Conservation (phyloP, 2,888 invertebrate genomes). For the Zelleria hepariella region DNA sequence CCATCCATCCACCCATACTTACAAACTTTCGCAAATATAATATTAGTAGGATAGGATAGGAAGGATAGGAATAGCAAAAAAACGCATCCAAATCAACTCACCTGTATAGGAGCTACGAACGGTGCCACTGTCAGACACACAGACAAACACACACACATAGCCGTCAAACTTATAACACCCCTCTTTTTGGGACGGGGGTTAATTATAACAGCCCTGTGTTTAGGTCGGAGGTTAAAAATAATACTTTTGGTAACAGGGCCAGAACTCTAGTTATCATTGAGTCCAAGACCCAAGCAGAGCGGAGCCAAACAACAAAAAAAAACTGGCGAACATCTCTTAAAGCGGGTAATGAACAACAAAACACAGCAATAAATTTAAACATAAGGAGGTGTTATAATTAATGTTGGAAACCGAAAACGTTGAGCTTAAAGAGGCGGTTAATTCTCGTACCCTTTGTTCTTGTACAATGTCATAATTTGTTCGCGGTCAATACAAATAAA, state of each 20-base stretch:
- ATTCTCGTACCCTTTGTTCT: constrained; percentile 51
- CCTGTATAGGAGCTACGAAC: no score
- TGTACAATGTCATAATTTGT: constrained; percentile 51
- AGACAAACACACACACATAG: no score
- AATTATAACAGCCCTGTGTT: no score
- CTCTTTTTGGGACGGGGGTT: no score
- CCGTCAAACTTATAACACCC: no score
- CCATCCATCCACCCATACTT: no score
- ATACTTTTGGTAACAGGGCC: constrained; percentile 13
- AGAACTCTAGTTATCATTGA: neutral
- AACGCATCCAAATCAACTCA: no score
- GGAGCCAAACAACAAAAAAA: constrained; percentile 2
- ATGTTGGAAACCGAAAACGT: constrained; percentile 57
- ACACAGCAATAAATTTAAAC: constrained; percentile 60
- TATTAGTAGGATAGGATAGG: no score
- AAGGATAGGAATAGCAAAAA: no score
- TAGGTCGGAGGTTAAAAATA: no score
- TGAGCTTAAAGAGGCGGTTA: constrained; percentile 48
- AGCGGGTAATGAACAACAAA: constrained; percentile 57
- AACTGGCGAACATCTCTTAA: constrained; percentile 19
- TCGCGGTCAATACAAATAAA: constrained; percentile 41
- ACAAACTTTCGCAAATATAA: no score
- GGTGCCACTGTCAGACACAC: no score
- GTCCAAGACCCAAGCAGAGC: neutral
- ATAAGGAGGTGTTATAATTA: constrained; percentile 71